These are phyloP conservation scores for Trichogramma dendrolimi DNA, from an alignment of 2,888 invertebrate species.

Conservation along the genomic window DNA sequence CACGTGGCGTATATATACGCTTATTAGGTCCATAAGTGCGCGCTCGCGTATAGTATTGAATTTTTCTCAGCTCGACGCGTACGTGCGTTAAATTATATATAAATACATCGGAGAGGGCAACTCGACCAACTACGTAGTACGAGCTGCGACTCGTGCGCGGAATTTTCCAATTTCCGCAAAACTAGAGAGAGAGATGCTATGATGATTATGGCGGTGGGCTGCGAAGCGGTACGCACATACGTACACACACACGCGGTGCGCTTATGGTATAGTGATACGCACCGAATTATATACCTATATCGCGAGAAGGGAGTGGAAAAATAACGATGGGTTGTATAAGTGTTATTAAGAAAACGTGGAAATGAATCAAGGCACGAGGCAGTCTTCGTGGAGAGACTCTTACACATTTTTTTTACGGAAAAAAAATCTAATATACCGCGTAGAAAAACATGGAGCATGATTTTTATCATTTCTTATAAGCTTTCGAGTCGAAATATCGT, in stretches of 20 bases:
- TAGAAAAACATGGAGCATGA: too few species aligned
- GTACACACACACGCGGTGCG: not conserved
- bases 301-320: too few species aligned
- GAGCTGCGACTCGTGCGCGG: conserved; percentile 1
- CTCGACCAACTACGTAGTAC: not conserved
- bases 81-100: not conserved
- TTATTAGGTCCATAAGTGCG: conserved; percentile 11
- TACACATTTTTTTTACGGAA: too few species aligned
- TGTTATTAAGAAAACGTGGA: too few species aligned
- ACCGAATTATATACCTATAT: too few species aligned
- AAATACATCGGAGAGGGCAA: not conserved
- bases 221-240: not conserved
- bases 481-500: too few species aligned
- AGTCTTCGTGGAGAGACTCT: too few species aligned
- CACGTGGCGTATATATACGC: not conserved
- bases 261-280: too few species aligned
- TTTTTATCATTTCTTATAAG: too few species aligned
- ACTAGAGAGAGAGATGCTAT: not conserved
- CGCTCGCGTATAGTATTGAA: conserved; percentile 3
- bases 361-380: too few species aligned
- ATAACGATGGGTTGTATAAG: too few species aligned
- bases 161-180: conserved; percentile 21
- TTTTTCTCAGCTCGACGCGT: conserved; percentile 4
- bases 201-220: not conserved
- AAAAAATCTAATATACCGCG: too few species aligned